A percentile compares a stretch with the other conserved stretches of the same genome.
Conservation (phyloP, 2,888 invertebrate species). For the Drosophila subquinaria region DNA sequence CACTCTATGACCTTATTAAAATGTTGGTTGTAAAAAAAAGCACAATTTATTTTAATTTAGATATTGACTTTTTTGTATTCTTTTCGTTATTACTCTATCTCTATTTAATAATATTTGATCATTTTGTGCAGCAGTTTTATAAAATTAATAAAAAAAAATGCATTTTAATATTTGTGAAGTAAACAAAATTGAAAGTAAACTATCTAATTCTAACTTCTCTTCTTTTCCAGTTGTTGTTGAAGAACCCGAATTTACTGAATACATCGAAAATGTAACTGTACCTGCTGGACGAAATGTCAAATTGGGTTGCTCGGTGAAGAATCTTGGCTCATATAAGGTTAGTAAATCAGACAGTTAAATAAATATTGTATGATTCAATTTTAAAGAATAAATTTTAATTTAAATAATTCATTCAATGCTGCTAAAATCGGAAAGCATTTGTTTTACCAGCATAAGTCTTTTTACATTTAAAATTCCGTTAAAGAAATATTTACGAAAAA, state of each 20-base stretch:
- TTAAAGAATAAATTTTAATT: too few species aligned
- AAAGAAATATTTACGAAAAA: too few species aligned
- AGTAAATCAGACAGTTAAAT: slow-evolving; percentile 66
- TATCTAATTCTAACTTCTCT: not conserved
- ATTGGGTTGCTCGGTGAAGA: slow-evolving; percentile 95
- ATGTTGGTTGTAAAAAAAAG: slow-evolving; percentile 11
- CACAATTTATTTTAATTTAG: slow-evolving; percentile 37
- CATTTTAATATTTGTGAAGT: not conserved
- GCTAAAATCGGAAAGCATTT: too few species aligned
- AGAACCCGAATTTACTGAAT: slow-evolving; percentile 96
- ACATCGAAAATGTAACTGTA: slow-evolving; percentile 95
- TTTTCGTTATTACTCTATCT: not conserved
- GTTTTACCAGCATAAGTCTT: too few species aligned
- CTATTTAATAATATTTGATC: slow-evolving; percentile 1
- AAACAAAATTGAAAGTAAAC: not conserved
- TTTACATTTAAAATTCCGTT: too few species aligned
- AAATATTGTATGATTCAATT: not conserved
- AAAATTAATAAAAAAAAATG: not conserved
- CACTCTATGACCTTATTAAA: slow-evolving; percentile 2
- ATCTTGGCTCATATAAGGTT: slow-evolving; percentile 96
- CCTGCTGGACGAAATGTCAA: slow-evolving; percentile 94
- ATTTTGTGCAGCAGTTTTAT: slow-evolving; percentile 10
- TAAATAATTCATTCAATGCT: too few species aligned
- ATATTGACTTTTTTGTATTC: slow-evolving; percentile 3
- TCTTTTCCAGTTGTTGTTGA: slow-evolving; percentile 88